Percentiles rank a stretch among this genome's conserved stretches.
Conservation (phyloP, 2,113 vertebrate genomes). For the Corythoichthys haematopterus region DNA sequence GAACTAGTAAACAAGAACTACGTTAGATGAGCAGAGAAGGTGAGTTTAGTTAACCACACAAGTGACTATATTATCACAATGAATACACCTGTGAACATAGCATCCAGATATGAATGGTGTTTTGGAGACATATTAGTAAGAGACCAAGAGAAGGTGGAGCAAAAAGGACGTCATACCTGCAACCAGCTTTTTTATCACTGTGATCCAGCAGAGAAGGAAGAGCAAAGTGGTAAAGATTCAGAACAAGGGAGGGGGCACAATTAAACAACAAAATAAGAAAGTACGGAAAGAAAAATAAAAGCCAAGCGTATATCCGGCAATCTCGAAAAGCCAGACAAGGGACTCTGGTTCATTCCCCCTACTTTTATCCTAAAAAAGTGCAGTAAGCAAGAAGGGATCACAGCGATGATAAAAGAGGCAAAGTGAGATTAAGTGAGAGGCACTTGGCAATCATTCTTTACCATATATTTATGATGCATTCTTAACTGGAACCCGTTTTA, state of each 20-base stretch:
- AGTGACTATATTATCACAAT: neutral
- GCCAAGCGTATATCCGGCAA: constrained; percentile 16
- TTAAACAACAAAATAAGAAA: constrained; percentile 46
- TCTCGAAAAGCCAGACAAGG: constrained; percentile 18
- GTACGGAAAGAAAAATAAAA: constrained; percentile 40
- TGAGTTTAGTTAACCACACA: constrained; percentile 7
- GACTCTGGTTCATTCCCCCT: constrained; percentile 1
- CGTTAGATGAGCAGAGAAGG: constrained; percentile 23
- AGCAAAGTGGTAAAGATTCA: constrained; percentile 26
- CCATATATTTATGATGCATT: neutral
- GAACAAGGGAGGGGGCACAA: constrained; percentile 39
- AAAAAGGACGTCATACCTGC: constrained; percentile 62
- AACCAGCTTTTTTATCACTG: constrained; percentile 74
- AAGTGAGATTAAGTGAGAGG: constrained; percentile 3
- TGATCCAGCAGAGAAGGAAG: constrained; percentile 57
- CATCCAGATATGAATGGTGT: neutral
- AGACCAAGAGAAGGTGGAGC: constrained; percentile 27
- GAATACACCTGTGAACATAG: neutral
- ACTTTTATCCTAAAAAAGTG: neutral
- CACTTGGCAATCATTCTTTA: neutral
- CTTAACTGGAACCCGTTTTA: neutral
- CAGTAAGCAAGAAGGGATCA: constrained; percentile 9
- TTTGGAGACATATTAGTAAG: constrained; percentile 15
- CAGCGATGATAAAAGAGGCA: constrained; percentile 13
- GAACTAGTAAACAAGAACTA: constrained; percentile 14